Evolutionary conservation across 2,888 invertebrate species (phyloP), one percentile per base, ranked within the genome.

Genomic region (Pheosia tremula): DNA sequence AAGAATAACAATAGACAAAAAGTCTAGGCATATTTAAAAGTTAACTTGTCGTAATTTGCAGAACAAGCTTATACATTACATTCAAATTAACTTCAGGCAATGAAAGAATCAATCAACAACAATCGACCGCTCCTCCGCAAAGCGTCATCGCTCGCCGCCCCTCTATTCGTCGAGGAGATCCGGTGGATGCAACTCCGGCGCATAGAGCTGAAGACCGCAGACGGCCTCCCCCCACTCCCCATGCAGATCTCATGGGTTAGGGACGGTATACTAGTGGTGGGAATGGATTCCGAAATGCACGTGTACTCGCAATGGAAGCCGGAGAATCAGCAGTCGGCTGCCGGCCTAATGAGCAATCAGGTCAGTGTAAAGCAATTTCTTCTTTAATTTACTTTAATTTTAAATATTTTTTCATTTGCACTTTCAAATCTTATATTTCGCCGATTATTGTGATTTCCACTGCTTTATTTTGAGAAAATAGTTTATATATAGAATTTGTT

Each of bases 251-350:
- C 98, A 3, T 99, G 99, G 99, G 99, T 99, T 0, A 95, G 99
- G 38, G 99, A 99, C 82, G 99, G 99, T 0, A 98, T 99, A 71
- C 92, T 99, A 1, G 98, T 99, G 0, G 99, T 99, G 1, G 99
- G 99, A 3, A 99, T 99, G 99, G 99, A 99, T 85, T 99, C 99
- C 3, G 99, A 99, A 87, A 99, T 99, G 98, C 99, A 99, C 81
- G 99, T 99, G 0, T 99, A 99, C 85, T 98, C 99, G 0, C 99
- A 99, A 82, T 99, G 99, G 99, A 97, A 97, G 80, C 97, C 97
- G 0, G 96, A 96, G 67, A 83, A 90, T 63, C 87, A 83, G 3
- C 88, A 87, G 56, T 64, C 81, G 3, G 61, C 82, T 8, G 81
- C 83, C 5, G 90, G 91, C 54, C 76, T 80, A 13, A 70, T 77